phyloP scores from a whole-genome alignment of 2,888 invertebrate genomes.

The Aspidiotus destructor region DNA sequence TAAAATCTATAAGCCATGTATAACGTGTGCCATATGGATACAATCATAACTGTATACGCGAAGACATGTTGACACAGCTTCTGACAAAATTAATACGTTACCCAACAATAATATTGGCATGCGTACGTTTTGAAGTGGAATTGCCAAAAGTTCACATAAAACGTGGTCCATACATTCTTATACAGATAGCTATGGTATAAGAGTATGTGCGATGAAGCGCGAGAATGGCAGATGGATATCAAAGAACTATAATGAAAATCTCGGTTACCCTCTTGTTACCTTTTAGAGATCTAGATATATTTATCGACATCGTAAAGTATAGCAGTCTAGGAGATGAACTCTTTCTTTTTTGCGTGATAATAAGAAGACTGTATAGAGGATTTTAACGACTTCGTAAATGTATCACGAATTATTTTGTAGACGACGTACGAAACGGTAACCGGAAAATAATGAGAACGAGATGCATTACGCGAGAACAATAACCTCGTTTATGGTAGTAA shows the following conservation, averaged over 20 bases:
- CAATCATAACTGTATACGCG: background rate
- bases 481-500: too few species aligned
- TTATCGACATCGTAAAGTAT: background rate
- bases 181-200: too few species aligned
- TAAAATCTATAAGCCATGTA: background rate
- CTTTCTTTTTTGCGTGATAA: background rate
- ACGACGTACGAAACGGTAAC: too few species aligned
- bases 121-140: background rate
- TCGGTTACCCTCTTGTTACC: too few species aligned
- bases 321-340: background rate
- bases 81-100: background rate
- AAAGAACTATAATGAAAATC: too few species aligned
- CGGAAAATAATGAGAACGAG: too few species aligned
- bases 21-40: background rate
- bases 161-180: background rate
- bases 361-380: background rate
- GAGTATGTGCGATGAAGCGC: too few species aligned
- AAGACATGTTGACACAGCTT: background rate
- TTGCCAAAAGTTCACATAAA: background rate
- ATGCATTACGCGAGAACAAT: too few species aligned
- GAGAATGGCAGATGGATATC: too few species aligned
- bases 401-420: background rate
- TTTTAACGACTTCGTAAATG: background rate
- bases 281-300: background rate
- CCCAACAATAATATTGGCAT: constrained; percentile 3